phyloP scores from a whole-genome alignment of 2,797 vertebrate species.

The Parauchenoglanis ngamensis region DNA sequence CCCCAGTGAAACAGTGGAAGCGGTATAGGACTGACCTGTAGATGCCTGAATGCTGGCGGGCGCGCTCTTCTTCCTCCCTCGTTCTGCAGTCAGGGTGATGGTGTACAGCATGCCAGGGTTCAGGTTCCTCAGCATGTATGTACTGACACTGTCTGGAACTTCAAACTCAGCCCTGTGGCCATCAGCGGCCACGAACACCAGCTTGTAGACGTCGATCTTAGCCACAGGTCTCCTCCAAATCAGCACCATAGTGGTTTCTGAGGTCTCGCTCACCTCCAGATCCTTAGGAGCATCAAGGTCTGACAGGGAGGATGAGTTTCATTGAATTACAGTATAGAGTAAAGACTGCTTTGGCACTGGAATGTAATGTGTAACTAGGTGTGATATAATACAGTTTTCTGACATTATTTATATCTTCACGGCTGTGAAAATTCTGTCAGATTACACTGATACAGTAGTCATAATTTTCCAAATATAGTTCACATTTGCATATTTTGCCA shows the following conservation, averaged over 20 bases:
- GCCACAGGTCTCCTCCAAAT: slow-evolving; percentile 85
- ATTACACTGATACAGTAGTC: background rate
- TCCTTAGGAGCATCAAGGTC: slow-evolving; percentile 90
- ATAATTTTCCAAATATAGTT: background rate
- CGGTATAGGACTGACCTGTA: slow-evolving; percentile 81
- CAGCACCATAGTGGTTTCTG: slow-evolving; percentile 82
- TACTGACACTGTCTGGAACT: slow-evolving; percentile 75
- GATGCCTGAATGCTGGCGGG: slow-evolving; percentile 75
- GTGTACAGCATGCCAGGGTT: slow-evolving; percentile 84
- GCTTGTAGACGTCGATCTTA: slow-evolving; percentile 86
- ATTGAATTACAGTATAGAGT: background rate
- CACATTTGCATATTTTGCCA: background rate
- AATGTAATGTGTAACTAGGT: background rate
- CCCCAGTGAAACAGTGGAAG: background rate
- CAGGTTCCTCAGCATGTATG: slow-evolving; percentile 76
- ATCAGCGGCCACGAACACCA: slow-evolving; percentile 72
- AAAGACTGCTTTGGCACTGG: background rate
- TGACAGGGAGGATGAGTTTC: slow-evolving; percentile 55
- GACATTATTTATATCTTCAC: background rate
- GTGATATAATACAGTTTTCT: no score
- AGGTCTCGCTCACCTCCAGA: slow-evolving; percentile 77
- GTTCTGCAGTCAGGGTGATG: slow-evolving; percentile 83
- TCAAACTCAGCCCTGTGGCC: slow-evolving; percentile 77
- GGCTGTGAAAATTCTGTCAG: background rate
- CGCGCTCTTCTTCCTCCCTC: slow-evolving; percentile 84